Base-by-base conservation (phyloP, 2,888 invertebrate genomes). In the Hypselothyrea guttata region DNA sequence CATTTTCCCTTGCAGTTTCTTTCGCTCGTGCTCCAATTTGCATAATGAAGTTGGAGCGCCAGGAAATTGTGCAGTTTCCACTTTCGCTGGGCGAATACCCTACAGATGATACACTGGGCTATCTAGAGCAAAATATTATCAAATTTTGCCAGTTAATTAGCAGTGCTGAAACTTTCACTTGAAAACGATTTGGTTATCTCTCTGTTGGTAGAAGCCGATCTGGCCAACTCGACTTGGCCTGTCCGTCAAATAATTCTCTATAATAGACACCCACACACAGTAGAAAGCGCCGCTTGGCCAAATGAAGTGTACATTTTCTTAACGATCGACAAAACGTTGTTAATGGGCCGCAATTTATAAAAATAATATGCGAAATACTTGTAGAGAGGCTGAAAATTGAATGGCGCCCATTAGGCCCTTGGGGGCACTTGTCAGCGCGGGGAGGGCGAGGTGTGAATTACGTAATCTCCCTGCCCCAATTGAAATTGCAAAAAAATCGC, bases 1-100 rank as follows among this genome's bases (percentile, higher is more conserved):
- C n/a, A n/a, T n/a, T n/a, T n/a, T n/a, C n/a, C n/a, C n/a, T n/a
- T n/a, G n/a, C n/a, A n/a, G n/a, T n/a, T n/a, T 61, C 59, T 59
- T 60, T 58, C 58, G 42, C 54, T 68, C 52, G 56, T 68, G 44
- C 54, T 38, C 41, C 48, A 53, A 81, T 78, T 78, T 83, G 76
- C 84, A 83, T 77, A 70, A 70, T 60, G 56, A 60, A 73, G 45
- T 57, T 18, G 7, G 47, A 30, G 4, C 49, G 52, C 60, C 75
- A 78, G 79, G 76, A 75, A 75, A 75, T 55, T 40, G 31, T 30
- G 46, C 30, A n/a, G 56, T 46, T 57, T 63, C 67, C 58, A 72
- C 68, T 71, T 70, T 67, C 38, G 11, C 22, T 22, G 5, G 2
- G 22, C 22, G 22, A 22, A 22, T 5, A 22, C 3, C 5, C 2